Evolutionary conservation across 1,140 invertebrate species (phyloP).

Genomic region (Drosophila parabipectinata): DNA sequence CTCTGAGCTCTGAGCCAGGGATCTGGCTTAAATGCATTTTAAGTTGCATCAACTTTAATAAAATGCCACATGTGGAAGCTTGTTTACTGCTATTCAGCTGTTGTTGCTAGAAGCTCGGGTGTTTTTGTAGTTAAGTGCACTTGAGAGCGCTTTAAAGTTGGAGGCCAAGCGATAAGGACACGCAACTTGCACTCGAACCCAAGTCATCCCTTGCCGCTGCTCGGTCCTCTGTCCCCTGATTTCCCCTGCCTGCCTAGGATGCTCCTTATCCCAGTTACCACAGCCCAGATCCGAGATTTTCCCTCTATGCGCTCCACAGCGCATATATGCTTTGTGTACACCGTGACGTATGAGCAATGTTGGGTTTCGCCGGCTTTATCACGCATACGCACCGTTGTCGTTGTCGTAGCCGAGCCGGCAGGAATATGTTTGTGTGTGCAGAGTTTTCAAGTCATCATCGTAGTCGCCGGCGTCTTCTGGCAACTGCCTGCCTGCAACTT

Average conservation of each 20-base stretch:
- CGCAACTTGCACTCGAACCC: slow-evolving; percentile 48
- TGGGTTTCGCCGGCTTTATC: slow-evolving; percentile 62
- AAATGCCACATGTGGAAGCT: slow-evolving; percentile 61
- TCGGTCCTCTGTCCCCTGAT: no score
- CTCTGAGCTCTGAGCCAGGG: slow-evolving; percentile 30
- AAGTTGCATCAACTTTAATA: slow-evolving; percentile 71
- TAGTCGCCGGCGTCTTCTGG: slow-evolving; percentile 2
- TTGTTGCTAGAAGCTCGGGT: slow-evolving; percentile 26
- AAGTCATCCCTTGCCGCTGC: slow-evolving; percentile 39
- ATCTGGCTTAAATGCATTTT: slow-evolving; percentile 69
- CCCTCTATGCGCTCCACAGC: background rate
- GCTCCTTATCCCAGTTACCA: background rate
- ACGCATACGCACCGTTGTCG: slow-evolving; percentile 54
- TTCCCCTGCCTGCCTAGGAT: background rate
- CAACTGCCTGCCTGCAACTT: slow-evolving; percentile 17
- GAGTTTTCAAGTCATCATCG: slow-evolving; percentile 46
- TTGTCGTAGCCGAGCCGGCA: slow-evolving; percentile 9
- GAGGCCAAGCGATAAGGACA: slow-evolving; percentile 66
- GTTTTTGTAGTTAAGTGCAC: slow-evolving; percentile 73
- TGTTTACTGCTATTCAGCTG: slow-evolving; percentile 34
- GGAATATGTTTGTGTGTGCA: slow-evolving; percentile 12
- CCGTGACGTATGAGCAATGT: slow-evolving; percentile 71
- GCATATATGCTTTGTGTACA: slow-evolving; percentile 38
- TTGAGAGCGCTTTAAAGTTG: slow-evolving; percentile 72
- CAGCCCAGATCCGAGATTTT: slow-evolving; percentile 6